Base-by-base conservation (phyloP, 2,113 vertebrate genomes). In the Pangasianodon hypophthalmus region DNA sequence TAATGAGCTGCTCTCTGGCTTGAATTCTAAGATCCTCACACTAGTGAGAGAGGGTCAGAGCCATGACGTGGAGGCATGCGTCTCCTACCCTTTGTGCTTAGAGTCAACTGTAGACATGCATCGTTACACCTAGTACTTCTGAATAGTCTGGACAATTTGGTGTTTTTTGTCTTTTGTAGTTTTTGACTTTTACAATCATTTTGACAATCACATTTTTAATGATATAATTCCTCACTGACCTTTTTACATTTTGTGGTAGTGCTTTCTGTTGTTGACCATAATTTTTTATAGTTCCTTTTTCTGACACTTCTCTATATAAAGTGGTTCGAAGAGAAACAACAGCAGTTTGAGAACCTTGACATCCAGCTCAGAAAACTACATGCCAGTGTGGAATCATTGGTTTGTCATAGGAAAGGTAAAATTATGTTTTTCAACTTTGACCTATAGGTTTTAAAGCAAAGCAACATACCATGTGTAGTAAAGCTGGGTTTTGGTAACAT, bases 241-340 rank as follows among this genome's bases (percentile, higher is more conserved):
- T n/a, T 56, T 21, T 58, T 67, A 6, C 24, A 21, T 80, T 60
- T 29, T 84, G 46, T 54, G 21, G 6, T 19, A 13, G 9, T 64
- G 52, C 37, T 58, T 32, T 58, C 1, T 69, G 1, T 4, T 54
- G 6, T 37, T 56, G 18, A 26, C 50, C 11, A 54, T 84, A 48
- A 13, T 37, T 58, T 16, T 67, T 67, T 41, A 4, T 14, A 26
- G 32, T 50, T 37, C 54, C 46, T n/a, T 8, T 88, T 32, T 91
- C 46, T 89, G 13, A 71, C 58, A 29, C 24, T 56, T 94, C 95
- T 95, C 95, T 95, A 90, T 93, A 92, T 88, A 90, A 89, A 99
- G 98, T 99, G 98, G 98, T 99, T 99, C 94, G 98, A 99, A 95
- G 98, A 99, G 97, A 99, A 99, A 92, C 98, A 99, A 93, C 97